Base-by-base conservation (phyloP, 2,797 vertebrate species). In the Enteromius trimaculatus region DNA sequence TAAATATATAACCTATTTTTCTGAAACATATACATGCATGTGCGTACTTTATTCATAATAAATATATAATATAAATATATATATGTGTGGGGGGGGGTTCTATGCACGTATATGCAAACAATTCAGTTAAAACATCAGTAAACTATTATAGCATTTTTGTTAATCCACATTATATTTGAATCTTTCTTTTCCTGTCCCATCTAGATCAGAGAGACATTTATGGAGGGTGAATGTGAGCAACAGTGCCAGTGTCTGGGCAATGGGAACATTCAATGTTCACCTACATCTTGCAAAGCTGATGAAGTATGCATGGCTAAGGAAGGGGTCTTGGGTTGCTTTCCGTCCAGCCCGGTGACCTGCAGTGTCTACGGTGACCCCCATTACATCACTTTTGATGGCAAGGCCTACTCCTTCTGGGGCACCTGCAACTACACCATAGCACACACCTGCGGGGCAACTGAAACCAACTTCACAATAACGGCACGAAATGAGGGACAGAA, bases 371-470 rank as follows among this genome's bases (percentile, higher is more conserved):
- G 96, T 0, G 95, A 96, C 34, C 94, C 95, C 1, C 95, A 95
- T 84, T 97, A 96, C 79, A 89, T 93, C 87, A 96, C 95, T 39
- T 98, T 96, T 0, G 96, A 98, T 0, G 92, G 93, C 6, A 85
- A 31, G 58, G 85, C 87, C n/a, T 93, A 94, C 39, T 84, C 90
- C 62, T 96, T 95, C 83, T 94, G 94, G 85, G 96, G 96, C 0
- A 92, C 92, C 21, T 98, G 97, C 77, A 92, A 92, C 89, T 96
- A 96, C 72, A 90, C 83, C 0, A 89, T 92, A 55, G 87, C 89
- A 0, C 93, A 91, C 49, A 95, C 93, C 0, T 96, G 96, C 8
- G 92, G 89, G 14, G 87, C 91, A 75, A 92, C 91, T 80, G 84
- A 91, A 2, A 88, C 94, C 58, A 90, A 80, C 58, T 96, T 96